Evolutionary conservation across 2,113 vertebrate genomes (phyloP), one percentile per base, ranked within the genome.

Genomic region (Psophia crepitans): DNA sequence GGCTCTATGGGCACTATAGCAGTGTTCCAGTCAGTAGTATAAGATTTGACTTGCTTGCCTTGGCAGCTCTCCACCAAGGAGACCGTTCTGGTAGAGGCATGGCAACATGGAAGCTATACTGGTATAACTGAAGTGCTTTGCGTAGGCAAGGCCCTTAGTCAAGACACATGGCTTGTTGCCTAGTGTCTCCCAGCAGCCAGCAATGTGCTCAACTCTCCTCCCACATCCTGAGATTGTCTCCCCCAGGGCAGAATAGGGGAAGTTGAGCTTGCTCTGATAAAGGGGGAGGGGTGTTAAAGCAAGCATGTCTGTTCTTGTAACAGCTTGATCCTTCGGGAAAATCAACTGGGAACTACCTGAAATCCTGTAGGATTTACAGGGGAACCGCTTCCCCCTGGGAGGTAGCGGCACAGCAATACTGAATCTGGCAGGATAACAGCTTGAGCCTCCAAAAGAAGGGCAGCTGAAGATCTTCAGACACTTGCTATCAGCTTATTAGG

Each of bases 151-250:
- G 89, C 93, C 96, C 74, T 97, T 89, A 96, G 89, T 95, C 87
- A 87, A 95, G 96, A 49, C 84, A 23, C 89, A 87, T 95, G 91
- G 96, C 93, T 89, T 56, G 84, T 89, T 96, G 96, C 94, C 91
- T 96, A 27, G 93, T 82, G 91, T 96, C 96, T 96, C 94, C 94
- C 94, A 94, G 91, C 96, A 95, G 96, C 96, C 89, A 96, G 93
- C 87, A 94, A 43, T 94, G 94, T 84, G 93, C 81, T 96, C 89
- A 82, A 53, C 81, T 96, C 94, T 95, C 94, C 96, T 97, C 96
- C 96, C 94, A 97, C 96, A 96, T 97, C 94, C 96, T 97, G 94
- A 96, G 96, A 96, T 97, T 96, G 93, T 96, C 96, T 97, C 93
- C 96, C 91, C 91, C 94, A 89, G 91, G 96, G 96, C 96, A 95